Base-by-base conservation (phyloP, 2,888 invertebrate genomes). In the Acrocera orbiculus region DNA sequence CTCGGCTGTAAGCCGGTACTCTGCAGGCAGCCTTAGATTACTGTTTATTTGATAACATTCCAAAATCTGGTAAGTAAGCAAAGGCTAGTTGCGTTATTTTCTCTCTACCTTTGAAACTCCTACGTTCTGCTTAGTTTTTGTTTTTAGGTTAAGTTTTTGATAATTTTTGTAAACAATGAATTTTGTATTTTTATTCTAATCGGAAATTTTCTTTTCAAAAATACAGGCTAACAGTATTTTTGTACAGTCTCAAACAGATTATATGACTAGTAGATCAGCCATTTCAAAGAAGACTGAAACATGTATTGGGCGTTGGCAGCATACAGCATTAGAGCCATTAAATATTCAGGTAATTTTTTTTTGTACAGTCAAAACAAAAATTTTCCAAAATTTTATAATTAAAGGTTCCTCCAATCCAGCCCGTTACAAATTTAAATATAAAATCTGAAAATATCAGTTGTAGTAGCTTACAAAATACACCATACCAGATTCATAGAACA, bases 231-330 rank as follows among this genome's bases (percentile, higher is more conserved):
- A 46, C 24, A 44, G 46, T 35, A 44, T 46, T 30, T 46, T 46
- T 37, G 40, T 46, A 9, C 44, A 44, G 37, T 45, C 44, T 16
- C 46, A 46, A 24, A 46, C 46, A 9, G 43, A 46, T 35, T 45
- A 40, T 35, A 34, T 46, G 15, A 36, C 35, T 27, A 40, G 39
- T 19, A 42, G 40, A n/a, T 37, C 41, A 11, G 40, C 42, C 13
- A 37, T 42, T 23, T 39, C 42, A 9, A 44, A 44, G 36, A 44
- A 43, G 30, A 38, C 42, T 9, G 44, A 44, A 38, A 43, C 44
- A 38, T 42, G 42, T 22, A 38, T 39, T 30, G 44, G 44, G 15
- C 42, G 42, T 14, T 46, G 46, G 46, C 41, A 45, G 30, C 40
- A 42, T 19, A 34, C 37, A 9, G 38, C 41, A 13, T 32, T 44